phyloP scores from a whole-genome alignment of 2,797 vertebrate genomes.

The Selene dorsalis region DNA sequence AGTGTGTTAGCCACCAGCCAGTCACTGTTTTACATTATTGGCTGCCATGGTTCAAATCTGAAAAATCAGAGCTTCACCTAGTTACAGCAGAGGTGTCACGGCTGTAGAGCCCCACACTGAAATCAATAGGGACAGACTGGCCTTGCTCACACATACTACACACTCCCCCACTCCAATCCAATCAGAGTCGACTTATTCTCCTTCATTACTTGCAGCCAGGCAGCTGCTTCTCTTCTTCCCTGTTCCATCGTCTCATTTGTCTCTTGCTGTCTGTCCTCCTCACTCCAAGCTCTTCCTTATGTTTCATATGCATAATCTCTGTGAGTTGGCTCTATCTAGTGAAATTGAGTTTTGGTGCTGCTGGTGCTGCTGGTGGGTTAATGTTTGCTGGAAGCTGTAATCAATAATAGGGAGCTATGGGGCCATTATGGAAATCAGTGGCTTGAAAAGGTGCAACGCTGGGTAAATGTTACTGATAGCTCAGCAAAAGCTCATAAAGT shows the following conservation, averaged over 20 bases:
- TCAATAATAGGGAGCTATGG: conserved; percentile 71
- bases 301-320: conserved; percentile 74
- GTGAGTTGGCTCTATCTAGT: conserved; percentile 75
- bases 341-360: conserved; percentile 73
- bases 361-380: conserved; percentile 37
- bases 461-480: conserved; percentile 36
- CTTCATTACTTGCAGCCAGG: conserved; percentile 65
- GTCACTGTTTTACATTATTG: conserved; percentile 47
- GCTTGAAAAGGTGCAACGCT: conserved; percentile 44
- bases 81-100: conserved; percentile 43
- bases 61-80: conserved; percentile 42
- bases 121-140: conserved; percentile 54
- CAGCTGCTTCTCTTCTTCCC: conserved; percentile 66
- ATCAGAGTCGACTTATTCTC: conserved; percentile 71
- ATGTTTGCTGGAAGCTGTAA: conserved; percentile 68
- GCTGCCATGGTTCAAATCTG: conserved; percentile 28
- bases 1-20: conserved; percentile 7
- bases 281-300: conserved; percentile 37
- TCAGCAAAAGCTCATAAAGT: conserved; percentile 28
- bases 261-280: conserved; percentile 42
- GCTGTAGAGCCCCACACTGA: conserved; percentile 27
- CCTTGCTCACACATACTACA: conserved; percentile 42
- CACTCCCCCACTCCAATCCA: conserved; percentile 55
- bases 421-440: conserved; percentile 78
- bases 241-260: conserved; percentile 50